Conservation (phyloP, 1,140 invertebrate species). For the Aphaenogaster rudis region DNA sequence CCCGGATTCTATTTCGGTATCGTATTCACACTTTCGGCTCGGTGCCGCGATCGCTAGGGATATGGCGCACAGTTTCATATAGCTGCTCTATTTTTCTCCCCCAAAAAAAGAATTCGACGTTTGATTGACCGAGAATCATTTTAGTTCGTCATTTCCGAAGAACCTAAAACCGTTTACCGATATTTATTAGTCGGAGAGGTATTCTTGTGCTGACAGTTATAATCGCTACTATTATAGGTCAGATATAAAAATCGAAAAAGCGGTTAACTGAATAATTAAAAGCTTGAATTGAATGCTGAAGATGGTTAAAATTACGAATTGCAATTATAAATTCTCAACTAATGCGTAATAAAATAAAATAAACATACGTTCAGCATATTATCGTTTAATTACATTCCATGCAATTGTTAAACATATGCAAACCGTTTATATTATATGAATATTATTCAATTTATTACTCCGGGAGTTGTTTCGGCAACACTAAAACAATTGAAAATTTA, state of each 20-base stretch:
- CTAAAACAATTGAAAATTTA: constrained; percentile 5
- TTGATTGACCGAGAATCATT: constrained; percentile 37
- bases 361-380: not conserved
- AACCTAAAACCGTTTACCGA: constrained; percentile 17
- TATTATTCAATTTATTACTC: constrained; percentile 25
- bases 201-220: not conserved
- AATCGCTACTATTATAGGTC: not conserved
- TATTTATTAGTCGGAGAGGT: not conserved
- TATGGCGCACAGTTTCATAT: not conserved
- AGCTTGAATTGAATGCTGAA: not conserved
- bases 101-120: not conserved
- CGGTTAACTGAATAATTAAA: constrained; percentile 30
- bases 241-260: constrained; percentile 17
- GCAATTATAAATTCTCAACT: constrained; percentile 27
- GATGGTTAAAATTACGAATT: constrained; percentile 26
- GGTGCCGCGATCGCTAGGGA: not conserved
- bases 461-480: not conserved
- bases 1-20: constrained; percentile 26
- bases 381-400: constrained; percentile 25
- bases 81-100: constrained; percentile 9
- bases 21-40: constrained; percentile 18
- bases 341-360: not conserved
- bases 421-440: not conserved
- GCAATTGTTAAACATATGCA: not conserved
- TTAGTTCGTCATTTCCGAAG: not conserved